These are phyloP conservation scores for Lithophane semibrunnea DNA, from an alignment of 2,888 invertebrate genomes.

Conservation along the genomic window DNA sequence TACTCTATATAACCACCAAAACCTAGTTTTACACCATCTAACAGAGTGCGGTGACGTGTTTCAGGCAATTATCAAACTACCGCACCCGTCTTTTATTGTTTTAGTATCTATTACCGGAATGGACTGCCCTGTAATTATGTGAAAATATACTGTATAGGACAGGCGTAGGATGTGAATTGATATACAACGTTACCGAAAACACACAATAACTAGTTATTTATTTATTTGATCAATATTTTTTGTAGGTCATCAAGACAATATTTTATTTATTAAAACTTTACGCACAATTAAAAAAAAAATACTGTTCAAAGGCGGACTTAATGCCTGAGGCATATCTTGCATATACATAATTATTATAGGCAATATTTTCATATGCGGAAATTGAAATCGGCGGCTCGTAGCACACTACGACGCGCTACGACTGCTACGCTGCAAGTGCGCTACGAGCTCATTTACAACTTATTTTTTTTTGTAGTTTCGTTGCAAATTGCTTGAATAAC, in stretches of 20 bases:
- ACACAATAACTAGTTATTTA: neutral
- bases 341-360: too few species aligned
- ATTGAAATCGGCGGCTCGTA: neutral
- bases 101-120: slow-evolving; percentile 23
- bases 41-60: slow-evolving; percentile 19
- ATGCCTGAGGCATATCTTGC: too few species aligned
- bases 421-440: neutral
- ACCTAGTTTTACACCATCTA: neutral
- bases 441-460: neutral
- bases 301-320: too few species aligned
- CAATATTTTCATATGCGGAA: neutral
- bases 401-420: neutral
- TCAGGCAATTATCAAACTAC: slow-evolving; percentile 17
- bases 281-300: too few species aligned
- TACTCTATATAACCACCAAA: neutral
- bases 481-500: neutral
- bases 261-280: neutral
- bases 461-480: neutral
- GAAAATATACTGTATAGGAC: neutral
- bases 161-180: neutral
- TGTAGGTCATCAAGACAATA: neutral
- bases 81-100: slow-evolving; percentile 31
- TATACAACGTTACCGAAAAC: neutral
- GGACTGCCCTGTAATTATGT: slow-evolving; percentile 14
- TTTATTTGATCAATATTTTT: neutral